Evolutionary conservation across 2,113 vertebrate species (phyloP).

Genomic region (Cepphus grylle): DNA sequence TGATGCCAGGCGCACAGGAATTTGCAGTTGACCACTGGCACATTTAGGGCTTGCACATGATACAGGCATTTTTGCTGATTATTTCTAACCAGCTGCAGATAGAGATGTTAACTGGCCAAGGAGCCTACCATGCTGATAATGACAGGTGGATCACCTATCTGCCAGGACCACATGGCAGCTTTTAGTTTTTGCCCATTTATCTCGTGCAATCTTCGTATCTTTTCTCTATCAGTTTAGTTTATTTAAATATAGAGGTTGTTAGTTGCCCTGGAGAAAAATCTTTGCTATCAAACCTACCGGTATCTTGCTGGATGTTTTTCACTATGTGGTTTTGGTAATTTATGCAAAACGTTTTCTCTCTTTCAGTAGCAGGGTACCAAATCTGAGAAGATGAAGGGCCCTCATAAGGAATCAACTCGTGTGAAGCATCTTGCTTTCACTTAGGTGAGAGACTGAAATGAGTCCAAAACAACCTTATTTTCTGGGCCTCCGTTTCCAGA

Average conservation of each 20-base stretch:
- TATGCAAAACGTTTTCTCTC: background rate
- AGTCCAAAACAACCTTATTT: background rate
- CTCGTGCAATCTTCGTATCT: background rate
- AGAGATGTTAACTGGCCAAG: background rate
- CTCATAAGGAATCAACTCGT: background rate
- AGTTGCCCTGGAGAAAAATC: background rate
- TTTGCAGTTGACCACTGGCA: background rate
- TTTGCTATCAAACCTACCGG: background rate
- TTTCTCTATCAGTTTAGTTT: background rate
- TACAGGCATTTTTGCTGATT: background rate
- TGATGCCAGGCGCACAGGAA: background rate
- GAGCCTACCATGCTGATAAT: background rate
- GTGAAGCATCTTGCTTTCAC: background rate
- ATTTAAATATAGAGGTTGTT: background rate
- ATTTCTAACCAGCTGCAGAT: background rate
- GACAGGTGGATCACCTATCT: background rate
- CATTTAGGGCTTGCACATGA: background rate
- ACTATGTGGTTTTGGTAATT: background rate
- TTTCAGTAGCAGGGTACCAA: background rate
- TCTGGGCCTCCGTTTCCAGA: background rate
- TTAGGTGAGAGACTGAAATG: background rate
- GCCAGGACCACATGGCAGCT: background rate
- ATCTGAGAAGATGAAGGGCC: background rate
- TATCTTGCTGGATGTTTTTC: background rate
- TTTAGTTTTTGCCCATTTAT: background rate